A percentile compares a stretch with the other conserved stretches of the same genome.
Conservation (phyloP, 2,888 invertebrate genomes). For the Pheosia gnoma region DNA sequence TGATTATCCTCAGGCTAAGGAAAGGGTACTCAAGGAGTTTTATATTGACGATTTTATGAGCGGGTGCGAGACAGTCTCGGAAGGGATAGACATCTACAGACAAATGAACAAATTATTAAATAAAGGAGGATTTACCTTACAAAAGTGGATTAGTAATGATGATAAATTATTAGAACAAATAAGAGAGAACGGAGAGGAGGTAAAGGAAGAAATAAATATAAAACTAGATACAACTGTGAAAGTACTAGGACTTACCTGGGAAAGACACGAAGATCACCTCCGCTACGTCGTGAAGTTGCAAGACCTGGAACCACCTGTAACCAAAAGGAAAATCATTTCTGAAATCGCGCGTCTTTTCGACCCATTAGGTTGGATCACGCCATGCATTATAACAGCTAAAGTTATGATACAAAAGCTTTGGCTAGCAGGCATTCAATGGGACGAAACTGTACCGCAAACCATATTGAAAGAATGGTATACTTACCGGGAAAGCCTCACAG, state of each 20-base stretch:
- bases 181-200: conserved; percentile 2
- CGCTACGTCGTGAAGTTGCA: conserved; percentile 26
- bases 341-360: conserved; percentile 28
- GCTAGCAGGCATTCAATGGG: conserved; percentile 32
- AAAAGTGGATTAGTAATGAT: conserved; percentile 16
- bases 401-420: conserved; percentile 32
- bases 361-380: conserved; percentile 34
- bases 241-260: conserved; percentile 34
- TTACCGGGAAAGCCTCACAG: conserved; percentile 18
- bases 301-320: conserved; percentile 9
- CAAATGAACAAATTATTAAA: conserved; percentile 10
- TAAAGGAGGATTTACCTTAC: conserved; percentile 12
- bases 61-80: conserved; percentile 4
- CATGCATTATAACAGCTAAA: conserved; percentile 23
- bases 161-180: conserved; percentile 7
- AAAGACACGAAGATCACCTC: conserved; percentile 23
- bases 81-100: conserved; percentile 8
- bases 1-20: conserved; percentile 5
- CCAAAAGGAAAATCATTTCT: conserved; percentile 30
- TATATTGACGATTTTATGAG: conserved; percentile 17
- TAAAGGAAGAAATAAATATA: conserved; percentile 14
- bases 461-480: conserved; percentile 20
- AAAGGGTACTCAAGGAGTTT: conserved; percentile 5
- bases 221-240: conserved; percentile 27
- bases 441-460: conserved; percentile 19